Percentiles rank a stretch among this genome's conserved stretches.
Conservation (phyloP, 2,113 vertebrate genomes). For the Microcebus lehilahytsara region DNA sequence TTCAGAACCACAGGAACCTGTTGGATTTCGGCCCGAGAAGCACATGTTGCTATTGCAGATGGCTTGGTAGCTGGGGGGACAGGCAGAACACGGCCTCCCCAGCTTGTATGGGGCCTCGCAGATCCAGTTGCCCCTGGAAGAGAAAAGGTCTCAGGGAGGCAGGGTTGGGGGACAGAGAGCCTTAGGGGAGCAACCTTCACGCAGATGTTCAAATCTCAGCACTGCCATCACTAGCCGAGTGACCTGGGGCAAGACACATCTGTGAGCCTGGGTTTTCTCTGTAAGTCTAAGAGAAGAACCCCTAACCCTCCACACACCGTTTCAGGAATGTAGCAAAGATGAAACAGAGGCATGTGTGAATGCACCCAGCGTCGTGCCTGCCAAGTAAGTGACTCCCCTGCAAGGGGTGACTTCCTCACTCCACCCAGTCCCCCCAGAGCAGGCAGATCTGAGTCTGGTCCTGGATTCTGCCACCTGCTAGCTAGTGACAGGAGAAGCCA, state of each 20-base stretch:
- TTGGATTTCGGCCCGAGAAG: conserved; percentile 83
- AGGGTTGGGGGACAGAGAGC: not conserved
- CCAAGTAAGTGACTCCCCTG: not conserved
- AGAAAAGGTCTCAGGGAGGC: conserved; percentile 59
- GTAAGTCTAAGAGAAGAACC: not conserved
- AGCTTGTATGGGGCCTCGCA: conserved; percentile 90
- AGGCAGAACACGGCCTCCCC: conserved; percentile 90
- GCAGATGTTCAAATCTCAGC: not conserved
- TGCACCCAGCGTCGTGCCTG: accelerated
- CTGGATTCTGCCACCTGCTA: not conserved
- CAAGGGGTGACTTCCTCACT: not conserved
- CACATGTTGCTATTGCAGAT: conserved; percentile 92
- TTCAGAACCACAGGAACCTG: conserved; percentile 80
- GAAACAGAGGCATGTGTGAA: accelerated
- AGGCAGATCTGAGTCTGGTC: not conserved
- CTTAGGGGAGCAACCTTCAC: not conserved
- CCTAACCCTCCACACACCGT: not conserved
- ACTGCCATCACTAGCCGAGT: accelerated
- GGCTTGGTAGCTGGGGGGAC: conserved; percentile 88
- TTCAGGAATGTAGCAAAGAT: not conserved
- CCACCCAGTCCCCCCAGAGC: too few relatives aligned
- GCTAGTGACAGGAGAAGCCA: not conserved
- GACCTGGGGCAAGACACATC: not conserved
- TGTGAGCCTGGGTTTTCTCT: not conserved
- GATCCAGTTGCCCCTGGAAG: conserved; percentile 93